Conservation (phyloP, 1,140 invertebrate genomes). For the Hetaerina americana region DNA sequence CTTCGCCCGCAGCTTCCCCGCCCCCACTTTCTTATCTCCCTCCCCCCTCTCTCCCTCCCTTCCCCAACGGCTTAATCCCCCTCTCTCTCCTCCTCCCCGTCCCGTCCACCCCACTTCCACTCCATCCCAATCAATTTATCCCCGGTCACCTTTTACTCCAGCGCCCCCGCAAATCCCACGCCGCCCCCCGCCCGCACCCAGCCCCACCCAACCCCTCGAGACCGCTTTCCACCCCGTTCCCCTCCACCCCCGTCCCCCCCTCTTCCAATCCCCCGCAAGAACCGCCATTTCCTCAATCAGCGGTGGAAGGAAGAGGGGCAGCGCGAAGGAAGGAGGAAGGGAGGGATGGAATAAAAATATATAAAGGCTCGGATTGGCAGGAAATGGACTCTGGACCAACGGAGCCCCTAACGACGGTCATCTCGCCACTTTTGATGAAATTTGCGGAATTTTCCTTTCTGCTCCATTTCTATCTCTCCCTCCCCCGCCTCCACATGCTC, state of each 20-base stretch:
- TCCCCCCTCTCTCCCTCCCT: no score
- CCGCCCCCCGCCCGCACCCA: not conserved
- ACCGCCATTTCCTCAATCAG: not conserved
- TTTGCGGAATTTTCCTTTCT: not conserved
- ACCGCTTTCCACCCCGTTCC: not conserved
- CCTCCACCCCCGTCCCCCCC: not conserved
- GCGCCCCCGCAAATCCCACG: not conserved
- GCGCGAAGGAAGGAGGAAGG: not conserved
- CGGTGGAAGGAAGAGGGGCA: not conserved
- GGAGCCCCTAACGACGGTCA: not conserved
- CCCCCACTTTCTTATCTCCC: no score
- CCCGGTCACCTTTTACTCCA: not conserved
- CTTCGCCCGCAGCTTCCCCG: no score
- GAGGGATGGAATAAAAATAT: not conserved
- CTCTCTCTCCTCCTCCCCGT: no score
- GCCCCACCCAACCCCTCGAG: no score
- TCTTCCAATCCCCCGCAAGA: no score
- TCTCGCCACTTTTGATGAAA: not conserved
- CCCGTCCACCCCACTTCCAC: no score
- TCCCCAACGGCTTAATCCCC: no score
- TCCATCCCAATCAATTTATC: not conserved
- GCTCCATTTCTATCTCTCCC: not conserved
- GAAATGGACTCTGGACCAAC: not conserved
- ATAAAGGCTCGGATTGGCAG: not conserved
- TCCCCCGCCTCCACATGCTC: no score